Evolutionary conservation across 2,797 vertebrate genomes (phyloP), one percentile per base, ranked within the genome.

Genomic region (Neolamprologus multifasciatus): DNA sequence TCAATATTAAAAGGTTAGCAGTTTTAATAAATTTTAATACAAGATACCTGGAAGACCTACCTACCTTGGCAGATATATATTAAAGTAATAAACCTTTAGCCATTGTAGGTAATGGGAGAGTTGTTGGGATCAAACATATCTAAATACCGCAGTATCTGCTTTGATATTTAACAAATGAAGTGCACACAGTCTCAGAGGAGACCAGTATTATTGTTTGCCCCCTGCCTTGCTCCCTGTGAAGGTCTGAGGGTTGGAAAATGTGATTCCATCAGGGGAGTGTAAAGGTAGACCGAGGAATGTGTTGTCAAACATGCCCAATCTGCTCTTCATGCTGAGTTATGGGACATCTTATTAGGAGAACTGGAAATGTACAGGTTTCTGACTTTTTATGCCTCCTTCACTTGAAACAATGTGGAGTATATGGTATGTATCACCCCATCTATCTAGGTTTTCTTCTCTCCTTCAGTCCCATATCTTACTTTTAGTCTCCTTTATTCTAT

Each of bases 141-240:
- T 31, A 88, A 93, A 90, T 89, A 88, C 31, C 3, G 21, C 43
- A 36, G 79, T 19, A 74, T 71, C 86, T 78, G 84, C 54, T 57
- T 29, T 89, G 86, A 90, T 87, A 85, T 90, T 90, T 91, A 88
- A 91, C 77, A 89, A 90, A 92, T 88, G 87, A 92, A 92, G 90
- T 59, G 31, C 81, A 74, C 86, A 38, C 38, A 40, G 78, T 80
- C 88, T 89, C 89, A 76, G 52, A 91, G 90, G 91, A 90, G 84
- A 67, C 51, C 71, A 23, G 80, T 80, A 74, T 85, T 52, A 26
- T 77, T 84, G 57, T 31, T 87, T 84, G 14, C 77, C 77, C 43
- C 38, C 77, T 77, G 78, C 52, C 23, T 80, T 51, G 7, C 43
- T 78, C 55, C 55, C 50, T 77, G 62, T 52, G 64, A 86, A 69